Evolutionary conservation across 2,888 invertebrate genomes (phyloP), one percentile per base, ranked within the genome.

Genomic region (Tipula lateralis): DNA sequence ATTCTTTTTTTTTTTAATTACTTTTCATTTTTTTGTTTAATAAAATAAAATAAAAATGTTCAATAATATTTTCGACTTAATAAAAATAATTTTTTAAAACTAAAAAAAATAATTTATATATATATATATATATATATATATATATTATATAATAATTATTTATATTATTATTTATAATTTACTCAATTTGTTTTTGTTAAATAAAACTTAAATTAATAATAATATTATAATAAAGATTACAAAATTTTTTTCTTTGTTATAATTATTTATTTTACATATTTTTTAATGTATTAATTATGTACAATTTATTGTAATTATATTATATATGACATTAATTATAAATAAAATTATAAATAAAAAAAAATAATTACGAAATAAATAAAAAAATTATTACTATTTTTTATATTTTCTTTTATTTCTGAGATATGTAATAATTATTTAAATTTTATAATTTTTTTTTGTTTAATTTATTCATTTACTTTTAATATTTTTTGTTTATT

Each of bases 361-460:
- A 19, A 24, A 66, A 44, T 36, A 44, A 1, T 44, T 16, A 16
- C 9, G 3, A 24, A 66, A 7, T 66, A 39, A 39, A 39, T 5
- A 32, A 66, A 66, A 66, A 66, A 24, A 66, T 1, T 66, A 66
- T 66, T 66, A 9, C 9, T 66, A 2, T 19, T 24, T 66, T 66
- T 66, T 6, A 24, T 66, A 24, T 66, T 66, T 24, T 66, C 24
- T 24, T 66, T 66, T 66, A 66, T 66, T 19, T 66, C 66, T 24
- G 66, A 66, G 66, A 66, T 66, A 66, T 66, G 66, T 66, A 66
- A 66, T 66, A 66, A 66, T 66, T 66, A 66, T 66, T 19, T 66
- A 24, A 66, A 9, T 66, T 66, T 66, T 66, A 66, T 66, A 66
- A 66, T 66, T 66, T 66, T 19, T 7, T 66, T 24, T 66, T 24